Evolutionary conservation across 1,140 invertebrate species (phyloP), one percentile per base, ranked within the genome.

Genomic region (Pectinophora gossypiella): DNA sequence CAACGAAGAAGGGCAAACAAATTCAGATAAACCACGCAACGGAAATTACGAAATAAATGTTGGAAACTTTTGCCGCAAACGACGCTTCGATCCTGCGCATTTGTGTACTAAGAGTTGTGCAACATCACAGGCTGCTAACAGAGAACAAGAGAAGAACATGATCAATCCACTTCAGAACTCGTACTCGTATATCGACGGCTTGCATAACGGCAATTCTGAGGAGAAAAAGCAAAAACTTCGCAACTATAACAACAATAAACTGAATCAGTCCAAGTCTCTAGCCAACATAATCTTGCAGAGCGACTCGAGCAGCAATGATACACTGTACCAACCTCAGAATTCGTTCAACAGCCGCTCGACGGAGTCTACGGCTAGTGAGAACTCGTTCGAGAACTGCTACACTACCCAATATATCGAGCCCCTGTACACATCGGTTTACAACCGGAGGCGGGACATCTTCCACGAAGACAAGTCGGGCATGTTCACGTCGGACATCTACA

Each of bases 251-350:
- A n/a, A n/a, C n/a, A 81, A 85, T 32, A 86, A 85, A 61, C 53
- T 88, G 50, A 84, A 82, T 48, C 84, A 87, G 58, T 88, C 87
- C 0, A 88, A 88, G 59, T 88, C 87, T 0, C 60, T 88, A 19
- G 87, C 87, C 7, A 87, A 87, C 48, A 87, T 88, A 20, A 78
- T 87, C 20, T 43, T 88, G 15, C 81, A 87, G 36, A 88, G 76
- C 40, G 83, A 88, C 49, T 87, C 87, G 0, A 85, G 82, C 54
- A 88, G 85, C 59, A 85, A 68, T 50, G 87, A 88, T 46, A 87
- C 85, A 0, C 56, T 88, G n/a, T 87, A 88, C 48, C 87, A 88
- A 49, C 78, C 85, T 0, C 82, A 83, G 59, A 84, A 78, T 47
- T 79, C 77, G 4, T 81, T 72, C 61, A 83, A 79, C 60, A 74